A percentile compares a stretch with the other conserved stretches of the same genome.
These are phyloP conservation scores for Megalops atlanticus DNA, from an alignment of 2,113 vertebrate genomes.

Conservation along the genomic window DNA sequence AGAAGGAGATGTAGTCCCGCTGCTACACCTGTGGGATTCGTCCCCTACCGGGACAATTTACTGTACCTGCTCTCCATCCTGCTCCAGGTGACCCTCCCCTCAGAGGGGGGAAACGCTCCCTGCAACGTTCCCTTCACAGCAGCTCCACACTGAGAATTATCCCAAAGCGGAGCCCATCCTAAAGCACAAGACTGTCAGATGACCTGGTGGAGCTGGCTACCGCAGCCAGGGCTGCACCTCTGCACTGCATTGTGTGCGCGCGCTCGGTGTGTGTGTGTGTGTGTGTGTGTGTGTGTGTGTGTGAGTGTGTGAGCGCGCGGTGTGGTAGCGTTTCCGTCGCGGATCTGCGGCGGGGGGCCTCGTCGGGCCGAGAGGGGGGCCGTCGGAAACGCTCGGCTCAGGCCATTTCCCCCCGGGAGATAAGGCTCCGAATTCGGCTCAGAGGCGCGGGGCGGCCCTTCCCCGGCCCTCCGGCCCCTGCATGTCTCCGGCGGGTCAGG, in stretches of 20 bases:
- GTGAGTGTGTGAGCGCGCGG: neutral
- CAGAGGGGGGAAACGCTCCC: constrained; percentile 8
- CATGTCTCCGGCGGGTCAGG: neutral
- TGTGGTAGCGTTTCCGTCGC: constrained; percentile 6
- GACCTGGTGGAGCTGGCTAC: constrained; percentile 29
- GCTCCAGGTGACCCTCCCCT: constrained; percentile 4
- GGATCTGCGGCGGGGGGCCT: neutral
- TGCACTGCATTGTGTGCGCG: constrained; percentile 35
- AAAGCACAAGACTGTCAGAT: constrained; percentile 56
- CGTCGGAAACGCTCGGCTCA: neutral
- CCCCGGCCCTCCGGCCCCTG: neutral
- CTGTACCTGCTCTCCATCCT: constrained; percentile 41
- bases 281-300: constrained; percentile 14
- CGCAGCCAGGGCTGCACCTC: constrained; percentile 34
- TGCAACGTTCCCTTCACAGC: constrained; percentile 1
- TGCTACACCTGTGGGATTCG: neutral
- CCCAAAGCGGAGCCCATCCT: constrained; percentile 36
- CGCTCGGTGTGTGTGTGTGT: too few relatives aligned
- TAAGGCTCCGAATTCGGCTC: too few relatives aligned
- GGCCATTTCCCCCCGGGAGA: neutral
- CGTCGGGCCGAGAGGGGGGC: neutral
- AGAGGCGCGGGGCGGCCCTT: neutral
- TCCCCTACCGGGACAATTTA: too few relatives aligned
- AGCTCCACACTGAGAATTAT: constrained; percentile 25
- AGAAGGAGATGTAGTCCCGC: neutral